These are phyloP conservation scores for Phasia obesa DNA, from an alignment of 2,888 invertebrate genomes.

Conservation along the genomic window DNA sequence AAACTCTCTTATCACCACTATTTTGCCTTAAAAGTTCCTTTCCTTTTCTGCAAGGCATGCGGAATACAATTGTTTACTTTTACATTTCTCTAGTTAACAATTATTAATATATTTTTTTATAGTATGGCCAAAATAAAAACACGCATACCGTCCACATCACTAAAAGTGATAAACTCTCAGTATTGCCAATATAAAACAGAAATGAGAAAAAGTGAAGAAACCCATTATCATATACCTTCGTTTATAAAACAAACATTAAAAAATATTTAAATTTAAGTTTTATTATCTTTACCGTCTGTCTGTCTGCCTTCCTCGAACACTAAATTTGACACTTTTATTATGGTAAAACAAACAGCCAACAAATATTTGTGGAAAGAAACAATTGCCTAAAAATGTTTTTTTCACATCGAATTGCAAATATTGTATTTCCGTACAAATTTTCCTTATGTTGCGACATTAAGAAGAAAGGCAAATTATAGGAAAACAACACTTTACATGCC, in stretches of 20 bases:
- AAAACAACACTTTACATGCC: conserved; percentile 59
- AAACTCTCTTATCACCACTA: background rate
- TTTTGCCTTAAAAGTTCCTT: background rate
- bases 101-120: conserved; percentile 37
- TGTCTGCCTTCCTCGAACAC: conserved; percentile 38
- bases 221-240: background rate
- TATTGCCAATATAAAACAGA: background rate
- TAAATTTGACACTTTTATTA: conserved; percentile 63
- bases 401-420: background rate
- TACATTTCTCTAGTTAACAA: background rate
- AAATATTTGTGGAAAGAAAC: conserved; percentile 14
- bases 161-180: conserved; percentile 12
- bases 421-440: conserved; percentile 58
- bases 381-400: conserved; percentile 8
- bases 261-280: conserved; percentile 41
- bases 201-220: background rate
- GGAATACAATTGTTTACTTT: conserved; percentile 7
- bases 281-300: conserved; percentile 11
- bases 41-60: background rate
- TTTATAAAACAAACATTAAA: conserved; percentile 10
- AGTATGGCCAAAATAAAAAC: conserved; percentile 38
- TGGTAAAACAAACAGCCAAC: conserved; percentile 23
- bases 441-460: background rate
- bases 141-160: conserved; percentile 1
- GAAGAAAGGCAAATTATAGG: conserved; percentile 32